Evolutionary conservation across 1,140 invertebrate species (phyloP).

Genomic region (Alviniconcha marisindica): DNA sequence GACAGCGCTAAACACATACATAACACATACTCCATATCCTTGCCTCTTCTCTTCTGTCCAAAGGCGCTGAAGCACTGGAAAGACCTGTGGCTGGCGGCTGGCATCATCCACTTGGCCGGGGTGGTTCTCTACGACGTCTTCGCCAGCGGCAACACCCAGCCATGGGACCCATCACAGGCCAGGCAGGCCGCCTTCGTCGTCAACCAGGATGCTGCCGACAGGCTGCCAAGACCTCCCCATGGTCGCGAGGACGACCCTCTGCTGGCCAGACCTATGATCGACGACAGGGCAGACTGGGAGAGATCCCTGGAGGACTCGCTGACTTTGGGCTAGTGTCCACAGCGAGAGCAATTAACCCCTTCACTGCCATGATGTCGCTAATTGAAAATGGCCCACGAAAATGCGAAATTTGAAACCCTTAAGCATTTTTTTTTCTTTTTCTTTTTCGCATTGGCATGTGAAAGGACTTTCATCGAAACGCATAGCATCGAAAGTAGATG

Average conservation of each 20-base stretch:
- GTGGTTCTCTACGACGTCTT: constrained; percentile 33
- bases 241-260: constrained; percentile 8
- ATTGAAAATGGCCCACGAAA: neutral
- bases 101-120: constrained; percentile 25
- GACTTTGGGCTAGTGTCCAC: neutral
- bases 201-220: neutral
- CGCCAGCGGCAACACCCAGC: constrained; percentile 32
- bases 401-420: neutral
- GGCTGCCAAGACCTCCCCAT: neutral
- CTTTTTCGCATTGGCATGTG: neutral
- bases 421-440: neutral
- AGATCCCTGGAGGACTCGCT: neutral
- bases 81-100: constrained; percentile 25
- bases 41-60: neutral
- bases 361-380: neutral
- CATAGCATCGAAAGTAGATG: neutral
- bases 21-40: too few species aligned
- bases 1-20: too few species aligned
- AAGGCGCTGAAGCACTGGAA: neutral
- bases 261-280: neutral
- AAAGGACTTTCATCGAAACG: neutral
- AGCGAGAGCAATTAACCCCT: neutral
- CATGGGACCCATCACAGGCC: constrained; percentile 7
- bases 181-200: neutral
- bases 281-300: neutral